Conservation (phyloP, 2,888 invertebrate species). For the Cataglyphis altisquamis region DNA sequence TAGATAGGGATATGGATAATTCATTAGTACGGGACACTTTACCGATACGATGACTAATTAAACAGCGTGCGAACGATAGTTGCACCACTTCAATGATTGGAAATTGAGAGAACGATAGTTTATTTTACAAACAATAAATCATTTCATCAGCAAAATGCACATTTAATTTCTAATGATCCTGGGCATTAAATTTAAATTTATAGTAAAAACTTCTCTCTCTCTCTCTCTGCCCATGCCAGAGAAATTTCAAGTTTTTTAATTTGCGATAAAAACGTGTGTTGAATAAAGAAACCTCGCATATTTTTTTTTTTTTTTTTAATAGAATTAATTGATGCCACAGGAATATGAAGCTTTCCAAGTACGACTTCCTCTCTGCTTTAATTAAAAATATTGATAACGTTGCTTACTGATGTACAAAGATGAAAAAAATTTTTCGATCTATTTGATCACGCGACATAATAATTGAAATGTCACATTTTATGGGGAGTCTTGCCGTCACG, state of each 20-base stretch:
- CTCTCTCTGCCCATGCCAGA: not conserved
- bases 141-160: not conserved
- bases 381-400: conserved; percentile 8
- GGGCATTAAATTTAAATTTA: conserved; percentile 6
- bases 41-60: conserved; percentile 6
- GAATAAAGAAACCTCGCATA: conserved; percentile 4
- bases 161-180: conserved; percentile 36
- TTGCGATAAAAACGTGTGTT: not conserved
- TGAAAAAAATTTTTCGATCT: not conserved
- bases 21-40: conserved; percentile 20
- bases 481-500: not conserved
- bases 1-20: not conserved
- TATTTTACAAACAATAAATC: conserved; percentile 29
- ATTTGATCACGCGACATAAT: not conserved
- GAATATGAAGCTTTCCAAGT: conserved; percentile 9
- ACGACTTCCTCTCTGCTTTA: conserved; percentile 1
- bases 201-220: not conserved
- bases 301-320: conserved; percentile 2
- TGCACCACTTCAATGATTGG: conserved; percentile 9
- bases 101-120: conserved; percentile 22
- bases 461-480: not conserved
- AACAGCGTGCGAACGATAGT: conserved; percentile 17
- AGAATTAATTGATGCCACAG: conserved; percentile 10
- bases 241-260: not conserved
- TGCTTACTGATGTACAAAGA: not conserved